Conservation (phyloP, 1,140 invertebrate species). For the Cydia strobilella region DNA sequence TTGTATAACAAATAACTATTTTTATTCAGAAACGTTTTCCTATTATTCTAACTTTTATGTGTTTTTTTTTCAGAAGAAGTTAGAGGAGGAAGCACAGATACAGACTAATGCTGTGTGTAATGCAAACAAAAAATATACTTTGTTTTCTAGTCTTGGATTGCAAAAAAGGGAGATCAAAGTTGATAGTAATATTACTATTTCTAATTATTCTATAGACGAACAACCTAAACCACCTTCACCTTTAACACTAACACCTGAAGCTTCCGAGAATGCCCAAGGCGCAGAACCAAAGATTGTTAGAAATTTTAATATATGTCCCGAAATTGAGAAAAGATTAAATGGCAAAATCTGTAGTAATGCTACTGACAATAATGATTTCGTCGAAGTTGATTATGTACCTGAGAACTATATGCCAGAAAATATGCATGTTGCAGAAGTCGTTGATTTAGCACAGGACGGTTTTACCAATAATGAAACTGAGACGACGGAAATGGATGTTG, state of each 20-base stretch:
- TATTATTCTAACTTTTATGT: neutral
- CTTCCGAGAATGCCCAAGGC: neutral
- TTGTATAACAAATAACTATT: too few relatives aligned
- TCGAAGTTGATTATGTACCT: conserved; percentile 33
- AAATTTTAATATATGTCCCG: conserved; percentile 51
- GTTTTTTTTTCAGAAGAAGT: conserved; percentile 2
- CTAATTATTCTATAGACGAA: neutral
- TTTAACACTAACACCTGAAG: too few relatives aligned
- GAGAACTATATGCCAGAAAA: conserved; percentile 32
- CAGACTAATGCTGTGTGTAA: conserved; percentile 36
- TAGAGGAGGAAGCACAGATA: neutral
- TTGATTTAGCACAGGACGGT: conserved; percentile 41
- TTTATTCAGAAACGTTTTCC: too few relatives aligned
- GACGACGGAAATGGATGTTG: neutral
- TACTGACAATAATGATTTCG: conserved; percentile 32
- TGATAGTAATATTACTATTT: neutral
- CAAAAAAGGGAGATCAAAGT: conserved; percentile 36
- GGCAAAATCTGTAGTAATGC: conserved; percentile 33
- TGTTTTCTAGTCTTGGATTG: conserved; percentile 38
- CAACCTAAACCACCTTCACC: neutral
- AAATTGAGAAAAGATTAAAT: conserved; percentile 56
- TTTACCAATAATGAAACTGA: conserved; percentile 30
- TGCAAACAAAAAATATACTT: conserved; percentile 36
- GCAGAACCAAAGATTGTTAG: conserved; percentile 53
- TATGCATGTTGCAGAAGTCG: neutral